A percentile compares a stretch with the other conserved stretches of the same genome.
Conservation (phyloP, 2,113 vertebrate species). For the Sorex araneus region DNA sequence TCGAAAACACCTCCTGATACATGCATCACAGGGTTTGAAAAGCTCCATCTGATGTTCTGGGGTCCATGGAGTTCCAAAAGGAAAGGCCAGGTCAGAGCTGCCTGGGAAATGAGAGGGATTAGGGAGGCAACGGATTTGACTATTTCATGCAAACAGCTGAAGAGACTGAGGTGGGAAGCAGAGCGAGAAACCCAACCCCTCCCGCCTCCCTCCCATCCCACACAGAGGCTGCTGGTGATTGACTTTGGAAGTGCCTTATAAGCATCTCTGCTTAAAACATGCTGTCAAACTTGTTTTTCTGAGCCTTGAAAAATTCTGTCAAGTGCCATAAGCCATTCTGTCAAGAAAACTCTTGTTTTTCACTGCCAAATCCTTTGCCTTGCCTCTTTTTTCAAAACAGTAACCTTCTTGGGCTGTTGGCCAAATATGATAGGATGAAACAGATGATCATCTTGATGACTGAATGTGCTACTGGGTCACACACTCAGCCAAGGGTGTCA, state of each 20-base stretch:
- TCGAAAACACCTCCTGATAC: constrained; percentile 17
- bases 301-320: constrained; percentile 71
- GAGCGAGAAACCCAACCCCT: background rate
- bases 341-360: constrained; percentile 61
- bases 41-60: background rate
- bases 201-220: background rate
- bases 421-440: background rate
- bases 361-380: constrained; percentile 42
- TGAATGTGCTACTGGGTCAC: background rate
- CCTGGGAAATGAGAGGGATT: background rate
- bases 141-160: background rate
- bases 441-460: background rate
- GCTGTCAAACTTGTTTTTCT: constrained; percentile 80
- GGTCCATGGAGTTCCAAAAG: background rate
- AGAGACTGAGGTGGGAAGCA: background rate
- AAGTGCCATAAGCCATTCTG: constrained; percentile 69
- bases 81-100: background rate
- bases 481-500: background rate
- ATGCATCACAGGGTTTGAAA: background rate
- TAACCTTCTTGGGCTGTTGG: constrained; percentile 62
- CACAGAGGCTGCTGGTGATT: constrained; percentile 60
- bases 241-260: constrained; percentile 64
- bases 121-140: background rate
- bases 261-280: constrained; percentile 59
- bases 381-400: constrained; percentile 51